Percentiles rank a stretch among this genome's conserved stretches.
Conservation (phyloP, 2,888 invertebrate species). For the Phragmatobia fuliginosa region DNA sequence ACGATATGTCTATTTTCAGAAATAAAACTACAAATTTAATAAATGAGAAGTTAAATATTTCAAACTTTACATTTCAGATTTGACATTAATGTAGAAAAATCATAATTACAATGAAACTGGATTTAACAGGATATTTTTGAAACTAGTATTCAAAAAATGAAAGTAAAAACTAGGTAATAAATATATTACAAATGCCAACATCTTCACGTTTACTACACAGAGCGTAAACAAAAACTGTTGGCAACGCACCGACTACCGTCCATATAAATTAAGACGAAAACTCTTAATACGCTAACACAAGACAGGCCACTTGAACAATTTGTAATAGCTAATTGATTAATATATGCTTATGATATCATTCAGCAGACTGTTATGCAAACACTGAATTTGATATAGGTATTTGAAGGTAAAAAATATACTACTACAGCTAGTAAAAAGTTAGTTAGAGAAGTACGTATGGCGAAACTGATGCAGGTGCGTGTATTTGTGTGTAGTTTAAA, state of each 20-base stretch:
- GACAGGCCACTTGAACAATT: constrained; percentile 30
- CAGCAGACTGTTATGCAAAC: not conserved
- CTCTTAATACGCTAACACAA: constrained; percentile 38
- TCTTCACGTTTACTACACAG: not conserved
- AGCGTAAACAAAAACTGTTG: constrained; percentile 48
- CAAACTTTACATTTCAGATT: too few relatives aligned
- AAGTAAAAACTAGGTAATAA: not conserved
- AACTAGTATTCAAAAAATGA: not conserved
- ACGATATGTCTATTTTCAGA: too few relatives aligned
- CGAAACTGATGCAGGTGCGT: not conserved
- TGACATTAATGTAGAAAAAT: too few relatives aligned
- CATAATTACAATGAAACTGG: too few relatives aligned
- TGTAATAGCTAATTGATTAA: constrained; percentile 30
- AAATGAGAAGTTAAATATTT: too few relatives aligned
- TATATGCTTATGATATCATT: not conserved
- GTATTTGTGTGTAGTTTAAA: not conserved
- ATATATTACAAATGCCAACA: not conserved
- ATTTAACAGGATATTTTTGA: too few relatives aligned
- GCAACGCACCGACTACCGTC: constrained; percentile 33
- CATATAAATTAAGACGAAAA: constrained; percentile 54
- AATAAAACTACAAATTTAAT: too few relatives aligned
- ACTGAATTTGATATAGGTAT: too few relatives aligned
- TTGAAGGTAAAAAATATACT: not conserved
- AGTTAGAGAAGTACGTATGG: not conserved
- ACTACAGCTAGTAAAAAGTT: not conserved